A percentile compares a stretch with the other conserved stretches of the same genome.
Conservation (phyloP, 2,797 vertebrate species). For the Decapterus maruadsi region DNA sequence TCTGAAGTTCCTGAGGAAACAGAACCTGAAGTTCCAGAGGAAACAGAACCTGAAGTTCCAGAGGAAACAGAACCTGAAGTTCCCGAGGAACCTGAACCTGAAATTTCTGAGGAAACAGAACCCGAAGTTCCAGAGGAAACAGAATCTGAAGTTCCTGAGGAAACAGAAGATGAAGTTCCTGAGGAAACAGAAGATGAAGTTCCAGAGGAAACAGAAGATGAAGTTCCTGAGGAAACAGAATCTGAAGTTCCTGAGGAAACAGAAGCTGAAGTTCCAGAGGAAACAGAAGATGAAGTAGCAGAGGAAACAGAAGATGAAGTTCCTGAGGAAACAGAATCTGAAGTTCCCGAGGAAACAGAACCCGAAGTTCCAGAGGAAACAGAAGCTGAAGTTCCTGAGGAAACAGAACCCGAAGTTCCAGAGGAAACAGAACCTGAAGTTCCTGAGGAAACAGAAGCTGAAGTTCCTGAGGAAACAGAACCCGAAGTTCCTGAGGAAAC, state of each 20-base stretch:
- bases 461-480: conserved; percentile 7
- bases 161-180: neutral
- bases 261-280: too few relatives aligned
- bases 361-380: neutral
- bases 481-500: neutral
- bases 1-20: too few relatives aligned
- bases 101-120: accelerated
- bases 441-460: neutral
- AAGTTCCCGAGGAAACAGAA: neutral
- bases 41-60: neutral
- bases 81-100: accelerated
- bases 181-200: neutral
- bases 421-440: conserved; percentile 7
- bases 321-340: neutral
- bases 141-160: neutral
- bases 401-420: neutral
- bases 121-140: neutral
- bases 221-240: neutral
- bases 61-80: neutral
- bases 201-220: neutral
- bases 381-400: neutral
- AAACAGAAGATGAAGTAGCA: neutral
- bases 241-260: neutral
- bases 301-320: neutral
- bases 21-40: neutral